Evolutionary conservation across 1,140 invertebrate species (phyloP).

Genomic region (Hylyphantes graminicola): DNA sequence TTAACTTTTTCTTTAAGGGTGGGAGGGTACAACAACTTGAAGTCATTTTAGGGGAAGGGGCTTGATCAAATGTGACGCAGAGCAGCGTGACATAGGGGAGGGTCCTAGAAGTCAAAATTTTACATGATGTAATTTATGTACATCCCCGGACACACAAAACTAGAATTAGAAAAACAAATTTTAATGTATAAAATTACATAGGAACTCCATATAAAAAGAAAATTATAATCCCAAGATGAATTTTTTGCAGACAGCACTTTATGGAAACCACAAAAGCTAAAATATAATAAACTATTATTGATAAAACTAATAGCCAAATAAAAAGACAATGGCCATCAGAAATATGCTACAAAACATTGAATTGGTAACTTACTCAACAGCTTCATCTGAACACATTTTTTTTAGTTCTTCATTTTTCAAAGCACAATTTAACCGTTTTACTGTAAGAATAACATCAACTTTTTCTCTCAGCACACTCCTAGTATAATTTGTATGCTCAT

Average conservation of each 20-base stretch:
- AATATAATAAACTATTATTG: background rate
- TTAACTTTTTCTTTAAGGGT: too few species aligned
- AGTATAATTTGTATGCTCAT: conserved; percentile 12
- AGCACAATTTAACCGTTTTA: background rate
- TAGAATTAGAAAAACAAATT: too few species aligned
- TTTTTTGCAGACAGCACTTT: background rate
- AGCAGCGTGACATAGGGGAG: too few species aligned
- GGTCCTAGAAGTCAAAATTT: too few species aligned
- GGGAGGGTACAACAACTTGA: too few species aligned
- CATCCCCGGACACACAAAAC: too few species aligned
- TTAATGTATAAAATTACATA: background rate
- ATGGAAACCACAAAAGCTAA: background rate
- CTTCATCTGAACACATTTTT: background rate
- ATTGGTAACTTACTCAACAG: background rate
- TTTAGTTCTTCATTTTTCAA: background rate
- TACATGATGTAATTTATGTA: too few species aligned
- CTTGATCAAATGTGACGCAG: too few species aligned
- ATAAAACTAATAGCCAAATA: background rate
- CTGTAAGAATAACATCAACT: background rate
- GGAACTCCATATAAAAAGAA: background rate
- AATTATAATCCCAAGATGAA: background rate
- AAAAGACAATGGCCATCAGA: background rate
- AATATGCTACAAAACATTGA: background rate
- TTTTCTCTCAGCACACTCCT: background rate
- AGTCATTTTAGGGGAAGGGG: too few species aligned